Evolutionary conservation across 2,888 invertebrate species (phyloP).

Genomic region (Cosmia trapezina): DNA sequence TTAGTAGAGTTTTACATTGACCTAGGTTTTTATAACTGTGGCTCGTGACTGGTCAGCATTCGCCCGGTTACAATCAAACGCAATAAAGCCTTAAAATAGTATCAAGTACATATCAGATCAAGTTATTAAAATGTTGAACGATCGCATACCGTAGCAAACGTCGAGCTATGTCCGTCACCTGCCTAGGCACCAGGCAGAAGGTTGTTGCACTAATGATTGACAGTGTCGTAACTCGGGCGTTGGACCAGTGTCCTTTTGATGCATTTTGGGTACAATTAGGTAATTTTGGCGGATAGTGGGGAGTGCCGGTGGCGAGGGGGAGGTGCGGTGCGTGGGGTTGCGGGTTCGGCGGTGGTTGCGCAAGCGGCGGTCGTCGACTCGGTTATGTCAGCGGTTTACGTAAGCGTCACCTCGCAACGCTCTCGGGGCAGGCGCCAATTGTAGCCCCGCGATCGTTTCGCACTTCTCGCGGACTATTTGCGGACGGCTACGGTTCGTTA

Average conservation of each 20-base stretch:
- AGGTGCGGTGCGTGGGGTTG: conserved; percentile 86
- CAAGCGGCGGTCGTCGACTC: conserved; percentile 90
- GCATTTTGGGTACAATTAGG: conserved; percentile 88
- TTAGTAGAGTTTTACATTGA: conserved; percentile 54
- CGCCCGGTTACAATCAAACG: conserved; percentile 42
- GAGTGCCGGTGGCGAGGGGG: conserved; percentile 76
- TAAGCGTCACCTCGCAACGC: conserved; percentile 89
- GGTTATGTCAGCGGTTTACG: conserved; percentile 90
- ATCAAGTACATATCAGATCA: conserved; percentile 67
- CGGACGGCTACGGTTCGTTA: conserved; percentile 82
- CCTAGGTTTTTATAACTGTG: conserved; percentile 61
- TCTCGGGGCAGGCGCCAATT: conserved; percentile 84
- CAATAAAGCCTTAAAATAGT: conserved; percentile 53
- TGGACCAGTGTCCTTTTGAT: conserved; percentile 87
- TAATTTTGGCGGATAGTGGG: conserved; percentile 82
- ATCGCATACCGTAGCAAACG: conserved; percentile 71
- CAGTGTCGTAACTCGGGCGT: conserved; percentile 83
- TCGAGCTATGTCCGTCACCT: conserved; percentile 75
- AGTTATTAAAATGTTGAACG: conserved; percentile 79
- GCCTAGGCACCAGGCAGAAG: conserved; percentile 80
- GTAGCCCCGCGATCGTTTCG: conserved; percentile 85
- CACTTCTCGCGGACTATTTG: conserved; percentile 87
- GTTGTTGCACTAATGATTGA: conserved; percentile 86
- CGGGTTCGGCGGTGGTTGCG: conserved; percentile 86
- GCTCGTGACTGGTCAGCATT: conserved; percentile 40